phyloP scores from a whole-genome alignment of 2,113 vertebrate species.

The Megaptera novaeangliae region DNA sequence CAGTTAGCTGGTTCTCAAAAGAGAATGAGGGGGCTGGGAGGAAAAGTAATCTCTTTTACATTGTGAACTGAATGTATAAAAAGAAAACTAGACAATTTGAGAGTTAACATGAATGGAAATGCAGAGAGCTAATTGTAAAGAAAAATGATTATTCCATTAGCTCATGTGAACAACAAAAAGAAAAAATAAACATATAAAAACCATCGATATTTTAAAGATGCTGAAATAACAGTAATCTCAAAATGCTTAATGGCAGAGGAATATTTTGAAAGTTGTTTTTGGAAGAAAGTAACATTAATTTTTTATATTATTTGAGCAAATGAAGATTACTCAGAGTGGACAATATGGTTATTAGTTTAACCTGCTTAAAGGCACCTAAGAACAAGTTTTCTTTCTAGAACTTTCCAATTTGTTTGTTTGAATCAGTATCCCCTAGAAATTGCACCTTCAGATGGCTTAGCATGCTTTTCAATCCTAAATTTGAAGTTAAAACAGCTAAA shows the following conservation, averaged over 20 bases:
- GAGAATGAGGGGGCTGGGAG: neutral
- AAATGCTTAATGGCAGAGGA: neutral
- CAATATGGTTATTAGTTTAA: neutral
- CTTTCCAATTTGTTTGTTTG: neutral
- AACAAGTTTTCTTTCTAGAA: neutral
- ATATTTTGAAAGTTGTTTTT: neutral
- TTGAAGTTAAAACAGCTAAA: slow-evolving; percentile 44
- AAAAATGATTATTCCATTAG: neutral
- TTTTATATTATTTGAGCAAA: neutral
- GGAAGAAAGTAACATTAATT: neutral
- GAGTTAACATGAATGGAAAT: neutral
- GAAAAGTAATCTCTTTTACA: neutral
- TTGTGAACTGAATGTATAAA: neutral
- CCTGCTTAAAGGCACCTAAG: neutral
- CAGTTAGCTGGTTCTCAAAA: neutral
- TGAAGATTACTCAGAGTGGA: neutral
- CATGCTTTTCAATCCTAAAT: neutral
- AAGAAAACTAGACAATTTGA: neutral
- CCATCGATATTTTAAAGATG: neutral
- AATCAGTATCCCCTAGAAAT: neutral
- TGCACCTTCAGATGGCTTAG: neutral
- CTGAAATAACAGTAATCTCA: neutral
- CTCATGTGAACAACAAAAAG: neutral
- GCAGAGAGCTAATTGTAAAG: neutral
- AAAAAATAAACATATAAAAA: neutral